Evolutionary conservation across 2,888 invertebrate genomes (phyloP).

Genomic region (Cistogaster globosa): DNA sequence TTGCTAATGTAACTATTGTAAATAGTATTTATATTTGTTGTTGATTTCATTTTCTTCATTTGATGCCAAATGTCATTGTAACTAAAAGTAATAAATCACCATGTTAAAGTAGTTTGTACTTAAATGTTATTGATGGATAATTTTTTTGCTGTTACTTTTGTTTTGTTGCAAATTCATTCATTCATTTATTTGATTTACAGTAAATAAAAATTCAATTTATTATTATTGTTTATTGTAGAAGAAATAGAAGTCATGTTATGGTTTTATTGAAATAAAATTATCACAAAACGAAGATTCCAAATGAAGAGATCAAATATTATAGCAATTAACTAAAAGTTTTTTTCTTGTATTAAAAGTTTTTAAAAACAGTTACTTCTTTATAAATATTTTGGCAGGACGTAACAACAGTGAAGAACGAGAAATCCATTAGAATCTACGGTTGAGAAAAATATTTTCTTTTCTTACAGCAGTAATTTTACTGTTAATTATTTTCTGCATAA

Average conservation of each 20-base stretch:
- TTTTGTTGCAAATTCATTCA: slow-evolving; percentile 44
- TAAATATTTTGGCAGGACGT: too few species aligned
- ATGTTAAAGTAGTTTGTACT: slow-evolving; percentile 63
- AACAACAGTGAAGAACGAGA: too few species aligned
- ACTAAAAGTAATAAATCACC: slow-evolving; percentile 66
- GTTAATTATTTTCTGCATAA: too few species aligned
- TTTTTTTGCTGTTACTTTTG: slow-evolving; percentile 36
- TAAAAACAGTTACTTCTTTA: too few species aligned
- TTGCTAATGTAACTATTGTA: slow-evolving; percentile 8
- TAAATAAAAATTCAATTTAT: slow-evolving; percentile 65
- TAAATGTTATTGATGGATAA: slow-evolving; percentile 71
- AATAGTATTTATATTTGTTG: slow-evolving; percentile 41
- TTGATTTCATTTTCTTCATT: slow-evolving; percentile 36
- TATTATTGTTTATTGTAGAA: slow-evolving; percentile 54
- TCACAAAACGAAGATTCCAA: neutral
- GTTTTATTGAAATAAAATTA: slow-evolving; percentile 11
- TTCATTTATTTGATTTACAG: slow-evolving; percentile 64
- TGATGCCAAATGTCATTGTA: slow-evolving; percentile 69
- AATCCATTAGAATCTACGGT: too few species aligned
- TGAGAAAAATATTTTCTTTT: too few species aligned
- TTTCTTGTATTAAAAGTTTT: neutral
- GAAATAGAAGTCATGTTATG: slow-evolving; percentile 27
- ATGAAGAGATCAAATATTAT: neutral
- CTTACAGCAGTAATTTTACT: too few species aligned
- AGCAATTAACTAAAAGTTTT: neutral